Evolutionary conservation across 2,888 invertebrate species (phyloP).

Genomic region (Tortricodes alternella): DNA sequence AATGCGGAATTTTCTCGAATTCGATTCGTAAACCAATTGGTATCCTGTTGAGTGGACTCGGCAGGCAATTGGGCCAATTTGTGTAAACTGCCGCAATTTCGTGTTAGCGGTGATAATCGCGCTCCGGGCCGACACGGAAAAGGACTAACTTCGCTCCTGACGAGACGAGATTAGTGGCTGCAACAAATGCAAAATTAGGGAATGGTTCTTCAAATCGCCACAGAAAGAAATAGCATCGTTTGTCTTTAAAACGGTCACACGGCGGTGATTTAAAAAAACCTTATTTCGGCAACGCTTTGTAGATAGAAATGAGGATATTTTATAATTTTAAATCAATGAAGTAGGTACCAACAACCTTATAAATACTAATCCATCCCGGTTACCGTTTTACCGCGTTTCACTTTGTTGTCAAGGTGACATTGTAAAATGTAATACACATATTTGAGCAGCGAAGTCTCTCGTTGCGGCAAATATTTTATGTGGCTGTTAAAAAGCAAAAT

Average conservation of each 20-base stretch:
- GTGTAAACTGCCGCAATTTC: slow-evolving; percentile 53
- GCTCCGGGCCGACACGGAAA: slow-evolving; percentile 5
- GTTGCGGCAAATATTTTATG: slow-evolving; percentile 39
- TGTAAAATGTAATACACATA: slow-evolving; percentile 33
- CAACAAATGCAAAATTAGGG: not conserved
- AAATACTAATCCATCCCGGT: slow-evolving; percentile 22
- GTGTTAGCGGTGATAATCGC: slow-evolving; percentile 25
- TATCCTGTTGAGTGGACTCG: slow-evolving; percentile 48
- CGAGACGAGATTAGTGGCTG: slow-evolving; percentile 6
- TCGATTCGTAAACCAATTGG: slow-evolving; percentile 62
- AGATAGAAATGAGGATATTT: no score
- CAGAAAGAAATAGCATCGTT: no score
- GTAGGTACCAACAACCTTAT: slow-evolving; percentile 9
- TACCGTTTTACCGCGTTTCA: slow-evolving; percentile 14
- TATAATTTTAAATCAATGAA: no score
- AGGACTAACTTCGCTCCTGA: slow-evolving; percentile 12
- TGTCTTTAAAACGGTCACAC: no score
- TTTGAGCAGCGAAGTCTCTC: slow-evolving; percentile 18
- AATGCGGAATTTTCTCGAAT: slow-evolving; percentile 44
- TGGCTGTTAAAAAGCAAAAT: slow-evolving; percentile 48
- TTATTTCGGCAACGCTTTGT: no score
- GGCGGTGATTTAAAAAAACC: no score
- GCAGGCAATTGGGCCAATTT: slow-evolving; percentile 63
- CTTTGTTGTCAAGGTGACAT: slow-evolving; percentile 23
- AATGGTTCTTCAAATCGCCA: not conserved